These are phyloP conservation scores for Oopsacas minuta DNA, from an alignment of 37 sponge, comb jelly and placozoan genomes.

Conservation along the genomic window DNA sequence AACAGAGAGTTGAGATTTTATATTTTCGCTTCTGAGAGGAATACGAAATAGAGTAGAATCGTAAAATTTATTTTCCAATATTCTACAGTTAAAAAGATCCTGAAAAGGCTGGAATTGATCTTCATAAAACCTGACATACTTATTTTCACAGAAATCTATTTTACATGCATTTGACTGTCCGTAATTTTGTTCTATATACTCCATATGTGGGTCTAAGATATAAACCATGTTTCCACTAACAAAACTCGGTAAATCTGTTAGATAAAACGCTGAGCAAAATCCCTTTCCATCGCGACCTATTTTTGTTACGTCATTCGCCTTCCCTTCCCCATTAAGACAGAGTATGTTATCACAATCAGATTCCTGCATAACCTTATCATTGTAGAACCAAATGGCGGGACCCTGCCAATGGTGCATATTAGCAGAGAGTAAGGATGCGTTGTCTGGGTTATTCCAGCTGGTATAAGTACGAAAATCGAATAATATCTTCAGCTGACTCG, in stretches of 20 bases:
- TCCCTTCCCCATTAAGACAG: neutral
- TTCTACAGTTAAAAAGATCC: neutral
- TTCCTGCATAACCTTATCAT: neutral
- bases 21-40: neutral
- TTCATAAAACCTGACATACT: neutral
- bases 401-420: slow-evolving; percentile 9
- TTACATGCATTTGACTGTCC: neutral
- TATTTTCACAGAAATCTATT: neutral
- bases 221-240: neutral
- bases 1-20: neutral
- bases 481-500: neutral
- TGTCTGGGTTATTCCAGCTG: neutral
- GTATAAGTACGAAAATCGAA: neutral
- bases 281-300: neutral
- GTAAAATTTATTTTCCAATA: neutral
- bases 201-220: neutral
- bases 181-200: neutral
- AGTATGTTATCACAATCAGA: neutral
- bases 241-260: slow-evolving; percentile 4
- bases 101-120: neutral
- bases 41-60: slow-evolving; percentile 3
- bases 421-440: neutral
- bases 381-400: slow-evolving; percentile 1
- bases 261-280: neutral
- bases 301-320: neutral